Evolutionary conservation across 2,113 vertebrate genomes (phyloP), one percentile per base, ranked within the genome.

Genomic region (Galeopterus variegatus): DNA sequence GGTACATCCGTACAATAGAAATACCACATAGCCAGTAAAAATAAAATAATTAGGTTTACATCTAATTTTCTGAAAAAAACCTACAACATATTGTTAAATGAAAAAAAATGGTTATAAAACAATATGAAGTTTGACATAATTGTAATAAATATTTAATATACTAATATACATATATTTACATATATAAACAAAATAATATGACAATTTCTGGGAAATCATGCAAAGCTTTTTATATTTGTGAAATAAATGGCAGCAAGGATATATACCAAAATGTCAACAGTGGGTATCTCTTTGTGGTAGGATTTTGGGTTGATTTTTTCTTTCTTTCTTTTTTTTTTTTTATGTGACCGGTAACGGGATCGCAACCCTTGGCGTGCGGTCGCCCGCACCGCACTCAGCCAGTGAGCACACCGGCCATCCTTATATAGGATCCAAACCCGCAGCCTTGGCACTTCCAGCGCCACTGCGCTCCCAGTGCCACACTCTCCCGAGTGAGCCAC

Each of bases 181-280:
- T 88, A 88, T 73, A 31, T 26, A 88, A 80, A 87, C 83, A 88
- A 54, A 96, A 86, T 84, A 75, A 65, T 70, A 72, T 50, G n/a
- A 56, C 10, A 73, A 18, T 24, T n/a, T 85, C 56, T 90, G n/a
- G 52, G 41, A 95, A 96, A 50, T 81, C 82, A 95, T 67, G 41
- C 24, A 92, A 84, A 93, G 21, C 54, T 87, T 91, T 80, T 93
- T 80, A 91, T 26, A 52, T 92, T 69, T 93, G 15, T 89, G 54
- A 92, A 93, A 65, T 84, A 97, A 93, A 82, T 83, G 52, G 5
- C 41, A 81, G 5, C 31, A 93, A 85, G 21, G 56, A 72, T 85
- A 67, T 65, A 73, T 58, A 60, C 33, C 41, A 75, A 88, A 95
- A 45, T 93, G 70, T 90, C 70, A 80, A 89, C 21, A 80, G 24